Base-by-base conservation (phyloP, 2,113 vertebrate species). In the Pachyramphus minor region DNA sequence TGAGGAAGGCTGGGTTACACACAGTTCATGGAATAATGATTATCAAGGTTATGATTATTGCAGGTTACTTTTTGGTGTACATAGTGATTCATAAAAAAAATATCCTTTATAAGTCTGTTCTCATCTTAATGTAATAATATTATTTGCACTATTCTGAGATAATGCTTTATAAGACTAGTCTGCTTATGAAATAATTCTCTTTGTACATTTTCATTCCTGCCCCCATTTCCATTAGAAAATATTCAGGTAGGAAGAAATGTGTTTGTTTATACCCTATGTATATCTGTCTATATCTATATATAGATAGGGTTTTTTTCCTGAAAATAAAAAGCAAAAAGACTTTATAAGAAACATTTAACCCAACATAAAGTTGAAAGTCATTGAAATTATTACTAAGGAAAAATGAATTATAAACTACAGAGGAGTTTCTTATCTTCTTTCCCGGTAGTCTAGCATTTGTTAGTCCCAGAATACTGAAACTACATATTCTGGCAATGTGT, bases 31-130 rank as follows among this genome's bases (percentile, higher is more conserved):
- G 45, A 87, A 52, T 50, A 89, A 75, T n/a, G 33, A 44, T 60
- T 73, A 52, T 28, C 71, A 67, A 89, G 64, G 59, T 42, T 28
- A 74, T 42, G 30, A 80, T 71, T 74, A 58, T 19, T 89, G 37
- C 52, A 84, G 60, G 19, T 42, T 24, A 71, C 16, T 62, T 37
- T 71, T 81, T 39, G 5, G 23, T 53, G 27, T 74, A 62, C 45
- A 42, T 11, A 66, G 37, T 94, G 68, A 89, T 37, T 95, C n/a
- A 91, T 42, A 33, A 12, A 25, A 74, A 85, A 94, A 96, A 56
- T 27, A 76, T 25, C n/a, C 42, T 89, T 84, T 30, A 8, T 45
- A 55, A 56, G 50, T 64, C 35, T 89, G 28, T 71, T 17, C 52
- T 95, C 45, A 59, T 66, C 59, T 44, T 69, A 50, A 55, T 53